A percentile compares a stretch with the other conserved stretches of the same genome.
These are phyloP conservation scores for Sciurus carolinensis DNA, from an alignment of 2,797 vertebrate species.

Conservation along the genomic window DNA sequence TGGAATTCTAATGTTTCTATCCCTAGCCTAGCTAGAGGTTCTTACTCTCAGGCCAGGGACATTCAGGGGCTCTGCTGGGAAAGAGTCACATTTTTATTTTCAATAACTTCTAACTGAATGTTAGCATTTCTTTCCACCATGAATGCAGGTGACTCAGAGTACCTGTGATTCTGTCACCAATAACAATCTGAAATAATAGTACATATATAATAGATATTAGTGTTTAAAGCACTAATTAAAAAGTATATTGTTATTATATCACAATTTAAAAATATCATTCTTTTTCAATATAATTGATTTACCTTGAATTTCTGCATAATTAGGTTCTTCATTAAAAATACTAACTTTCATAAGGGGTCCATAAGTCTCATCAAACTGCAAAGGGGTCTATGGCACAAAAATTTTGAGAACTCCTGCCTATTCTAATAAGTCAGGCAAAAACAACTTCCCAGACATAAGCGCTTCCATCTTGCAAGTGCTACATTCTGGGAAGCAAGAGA, in stretches of 20 bases:
- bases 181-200: not conserved
- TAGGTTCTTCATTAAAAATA: slow-evolving; percentile 49
- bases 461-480: not conserved
- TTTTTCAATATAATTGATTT: slow-evolving; percentile 38
- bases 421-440: not conserved
- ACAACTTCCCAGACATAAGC: not conserved
- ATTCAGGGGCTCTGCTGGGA: not conserved
- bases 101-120: not conserved
- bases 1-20: not conserved
- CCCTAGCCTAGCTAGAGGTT: not conserved
- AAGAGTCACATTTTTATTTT: slow-evolving; percentile 12
- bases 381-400: not conserved
- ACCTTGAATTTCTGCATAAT: slow-evolving; percentile 3
- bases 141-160: not conserved
- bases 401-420: not conserved
- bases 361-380: not conserved
- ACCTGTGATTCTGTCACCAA: not conserved
- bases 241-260: not conserved
- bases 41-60: not conserved
- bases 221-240: not conserved
- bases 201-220: not conserved
- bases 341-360: not conserved
- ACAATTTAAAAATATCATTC: slow-evolving; percentile 7
- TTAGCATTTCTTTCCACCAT: slow-evolving; percentile 34
- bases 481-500: not conserved